Evolutionary conservation across 2,797 vertebrate species (phyloP), one percentile per base, ranked within the genome.

Genomic region (Phylloscopus collybita): DNA sequence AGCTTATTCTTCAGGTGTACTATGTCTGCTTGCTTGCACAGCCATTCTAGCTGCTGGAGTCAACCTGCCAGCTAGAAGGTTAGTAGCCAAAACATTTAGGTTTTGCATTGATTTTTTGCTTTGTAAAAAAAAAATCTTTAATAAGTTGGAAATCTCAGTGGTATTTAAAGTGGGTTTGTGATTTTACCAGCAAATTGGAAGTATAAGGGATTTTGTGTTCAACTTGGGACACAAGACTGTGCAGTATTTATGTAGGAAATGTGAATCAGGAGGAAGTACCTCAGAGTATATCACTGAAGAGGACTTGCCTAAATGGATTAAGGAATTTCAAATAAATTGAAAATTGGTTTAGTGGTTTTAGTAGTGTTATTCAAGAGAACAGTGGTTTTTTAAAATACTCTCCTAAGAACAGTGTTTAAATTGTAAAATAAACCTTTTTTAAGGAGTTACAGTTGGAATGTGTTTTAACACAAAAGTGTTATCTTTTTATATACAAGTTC

Each of bases 31-130:
- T 42, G 93, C 99, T 88, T 99, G 99, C 84, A 99, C 99, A 27
- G 99, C 99, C 91, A 99, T 99, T 1, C 97, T 99, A 75, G 99
- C 99, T 47, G 99, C 99, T 8, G 99, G 99, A 21, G 97, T 99
- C 96, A 99, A 99, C 97, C 98, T 99, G 4, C 99, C 99, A 4
- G 99, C 99, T 20, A 98, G 99, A 93, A 99, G 99, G 99, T 99
- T n/a, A 80, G 97, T 90, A 51, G 34, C 32, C 15, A n/a, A 49
- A 40, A 60, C 2, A 3, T 42, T 71, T 19, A 6, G 7, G 11
- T 50, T 74, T 34, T 85, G 59, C 34, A 4, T 73, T 76, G 23
- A 12, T 18, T 40, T 72, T 50, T 57, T 85, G 34, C 27, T 34
- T 66, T 81, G 21, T 61, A 53, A 81, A 69, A 76, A 70, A n/a